Base-by-base conservation (phyloP, 64 coral and sea anemone species). In the Anthopleura sola region DNA sequence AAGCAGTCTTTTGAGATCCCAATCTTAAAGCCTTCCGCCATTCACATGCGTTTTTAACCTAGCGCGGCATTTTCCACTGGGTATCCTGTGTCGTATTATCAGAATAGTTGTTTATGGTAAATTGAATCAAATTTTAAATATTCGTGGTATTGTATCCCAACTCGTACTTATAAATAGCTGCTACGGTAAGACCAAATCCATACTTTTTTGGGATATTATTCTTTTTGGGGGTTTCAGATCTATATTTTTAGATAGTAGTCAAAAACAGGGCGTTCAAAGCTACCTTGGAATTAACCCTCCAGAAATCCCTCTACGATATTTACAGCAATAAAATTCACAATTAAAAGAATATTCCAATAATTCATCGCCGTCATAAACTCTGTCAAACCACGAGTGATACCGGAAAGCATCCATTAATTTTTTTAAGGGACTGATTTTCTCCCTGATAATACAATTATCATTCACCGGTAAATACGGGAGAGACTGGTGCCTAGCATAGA, bases 321-420 rank as follows among this genome's bases (percentile, higher is more conserved):
- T 26, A 21, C 8, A 28, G 15, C n/a, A 71, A 71, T 71, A 71
- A 71, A 71, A 32, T 71, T 71, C 66, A 31, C 66, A 14, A 71
- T 71, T 71, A 34, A 71, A 71, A 71, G 66, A 15, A 71, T 71
- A 71, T 71, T 71, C 66, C 66, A 71, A 71, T 71, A 71, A 32
- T 71, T 71, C 31, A 71, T 71, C 12, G 66, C 29, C 23, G 66
- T 71, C 66, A 36, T 71, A 71, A 2, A 32, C 66, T 71, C 13
- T 71, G 66, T 71, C 66, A 34, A 28, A 4, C n/a, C 29, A 31
- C 29, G 29, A 71, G 29, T 71, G 28, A 71, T 31, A 71, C 66
- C 66, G 66, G 66, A 71, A 71, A 71, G 66, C 28, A 32, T 2
- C 10, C n/a, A 71, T 71, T 71, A 68, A 68, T 68, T 10, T 68